phyloP scores from a whole-genome alignment of 2,113 vertebrate genomes.

The Plestiodon gilberti region DNA sequence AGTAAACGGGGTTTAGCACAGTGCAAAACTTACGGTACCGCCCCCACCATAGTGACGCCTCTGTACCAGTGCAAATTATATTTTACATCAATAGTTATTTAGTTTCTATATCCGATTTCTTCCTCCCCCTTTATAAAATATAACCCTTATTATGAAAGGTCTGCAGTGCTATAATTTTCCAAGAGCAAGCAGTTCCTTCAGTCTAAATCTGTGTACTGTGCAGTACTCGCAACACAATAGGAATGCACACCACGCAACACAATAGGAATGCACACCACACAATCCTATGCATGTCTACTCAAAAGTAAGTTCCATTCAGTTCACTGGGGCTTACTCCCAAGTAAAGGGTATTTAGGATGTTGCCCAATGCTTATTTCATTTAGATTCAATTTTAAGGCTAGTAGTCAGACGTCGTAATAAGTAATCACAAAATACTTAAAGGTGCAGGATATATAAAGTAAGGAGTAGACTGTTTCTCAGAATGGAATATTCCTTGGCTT shows the following conservation, averaged over 20 bases:
- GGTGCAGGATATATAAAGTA: constrained; percentile 16
- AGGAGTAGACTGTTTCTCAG: constrained; percentile 37
- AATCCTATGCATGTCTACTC: too few relatives aligned
- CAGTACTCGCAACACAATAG: neutral
- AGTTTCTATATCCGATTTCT: constrained; percentile 24
- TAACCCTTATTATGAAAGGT: constrained; percentile 22
- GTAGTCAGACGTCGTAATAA: constrained; percentile 46
- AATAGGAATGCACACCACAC: too few relatives aligned
- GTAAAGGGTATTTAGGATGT: too few relatives aligned
- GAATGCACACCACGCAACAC: too few relatives aligned
- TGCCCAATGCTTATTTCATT: constrained; percentile 14
- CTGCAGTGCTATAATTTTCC: constrained; percentile 22
- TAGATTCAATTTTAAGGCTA: neutral
- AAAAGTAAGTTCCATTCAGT: too few relatives aligned
- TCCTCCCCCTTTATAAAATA: constrained; percentile 15
- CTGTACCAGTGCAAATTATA: too few relatives aligned
- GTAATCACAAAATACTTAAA: constrained; percentile 11
- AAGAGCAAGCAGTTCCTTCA: neutral
- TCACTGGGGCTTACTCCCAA: too few relatives aligned
- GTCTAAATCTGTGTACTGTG: constrained; percentile 19
- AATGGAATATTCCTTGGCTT: constrained; percentile 26
- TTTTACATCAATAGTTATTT: constrained; percentile 24
- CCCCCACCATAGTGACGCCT: too few relatives aligned
- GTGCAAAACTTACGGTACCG: too few relatives aligned
- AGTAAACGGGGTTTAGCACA: too few relatives aligned